Evolutionary conservation across 23 tunicate genomes (phyloP), one percentile per base, ranked within the genome.

Genomic region (Clavelina lepadiformis): DNA sequence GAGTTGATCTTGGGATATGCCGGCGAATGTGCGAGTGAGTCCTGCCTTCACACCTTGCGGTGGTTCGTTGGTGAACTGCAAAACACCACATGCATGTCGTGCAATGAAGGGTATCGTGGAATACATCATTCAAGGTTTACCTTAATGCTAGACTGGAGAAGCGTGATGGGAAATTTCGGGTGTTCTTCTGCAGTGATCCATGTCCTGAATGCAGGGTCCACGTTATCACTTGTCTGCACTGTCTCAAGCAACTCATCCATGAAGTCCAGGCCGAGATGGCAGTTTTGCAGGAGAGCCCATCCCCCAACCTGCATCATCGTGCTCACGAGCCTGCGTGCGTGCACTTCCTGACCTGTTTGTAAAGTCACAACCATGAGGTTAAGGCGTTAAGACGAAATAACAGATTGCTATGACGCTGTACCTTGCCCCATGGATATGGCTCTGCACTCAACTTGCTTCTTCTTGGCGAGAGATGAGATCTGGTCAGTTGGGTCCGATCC

Each of bases 371-470:
- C n/a, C n/a, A n/a, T n/a, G n/a, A n/a, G n/a, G n/a, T n/a, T n/a
- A n/a, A n/a, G n/a, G n/a, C n/a, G n/a, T n/a, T n/a, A n/a, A n/a
- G n/a, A n/a, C n/a, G n/a, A n/a, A n/a, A n/a, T n/a, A n/a, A n/a
- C n/a, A n/a, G n/a, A n/a, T n/a, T n/a, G n/a, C n/a, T n/a, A n/a
- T n/a, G n/a, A n/a, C n/a, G n/a, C n/a, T n/a, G n/a, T n/a, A 88
- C 98, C 98, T 68, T 93, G 98, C 54, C 98, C 98, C 98, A 93
- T 93, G 11, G 98, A 93, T 21, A 93, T 93, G 41, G 93, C 92
- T 33, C 94, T 34, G 69, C 89, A 85, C 53, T 93, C 98, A 20
- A 93, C 50, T 24, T 64, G 64, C 65, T 78, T 84, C 72, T 93
- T 93, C 79, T 79, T 83, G 13, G 98, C 82, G 1, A 93, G 81